Conservation (phyloP, 2,888 invertebrate genomes). For the Helleia helle region DNA sequence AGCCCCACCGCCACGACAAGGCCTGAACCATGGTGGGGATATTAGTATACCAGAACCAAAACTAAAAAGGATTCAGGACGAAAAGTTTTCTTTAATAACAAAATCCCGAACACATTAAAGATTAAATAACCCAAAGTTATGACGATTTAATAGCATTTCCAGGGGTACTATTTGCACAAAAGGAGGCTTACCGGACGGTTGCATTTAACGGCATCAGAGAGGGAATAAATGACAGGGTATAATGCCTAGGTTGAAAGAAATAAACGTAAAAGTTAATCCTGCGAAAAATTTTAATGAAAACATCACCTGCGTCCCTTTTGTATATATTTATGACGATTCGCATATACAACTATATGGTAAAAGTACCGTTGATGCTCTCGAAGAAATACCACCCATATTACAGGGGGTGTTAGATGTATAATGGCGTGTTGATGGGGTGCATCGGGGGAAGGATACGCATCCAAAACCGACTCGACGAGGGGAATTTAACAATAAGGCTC, state of each 20-base stretch:
- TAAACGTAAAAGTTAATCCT: constrained; percentile 45
- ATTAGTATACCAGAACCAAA: too few relatives aligned
- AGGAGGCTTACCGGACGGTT: constrained; percentile 3
- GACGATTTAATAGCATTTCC: neutral
- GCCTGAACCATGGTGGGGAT: too few relatives aligned
- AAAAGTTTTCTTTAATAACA: too few relatives aligned
- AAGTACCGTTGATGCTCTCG: constrained; percentile 9
- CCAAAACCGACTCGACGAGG: constrained; percentile 30
- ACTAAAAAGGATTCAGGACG: too few relatives aligned
- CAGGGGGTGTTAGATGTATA: constrained; percentile 12
- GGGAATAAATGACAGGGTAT: neutral
- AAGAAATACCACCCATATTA: constrained; percentile 14
- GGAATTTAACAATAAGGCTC: constrained; percentile 60
- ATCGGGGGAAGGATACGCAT: constrained; percentile 30
- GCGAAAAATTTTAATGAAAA: constrained; percentile 53
- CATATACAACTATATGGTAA: constrained; percentile 19
- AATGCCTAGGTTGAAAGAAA: constrained; percentile 12
- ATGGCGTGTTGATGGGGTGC: constrained; percentile 21
- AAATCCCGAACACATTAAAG: too few relatives aligned
- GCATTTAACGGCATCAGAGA: constrained; percentile 6
- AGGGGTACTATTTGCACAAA: neutral
- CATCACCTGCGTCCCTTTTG: constrained; percentile 47
- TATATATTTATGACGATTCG: constrained; percentile 26
- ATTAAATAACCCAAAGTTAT: constrained; percentile 1
- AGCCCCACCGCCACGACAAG: too few relatives aligned